These are phyloP conservation scores for Amiota minor DNA, from an alignment of 2,888 invertebrate genomes.

Conservation along the genomic window DNA sequence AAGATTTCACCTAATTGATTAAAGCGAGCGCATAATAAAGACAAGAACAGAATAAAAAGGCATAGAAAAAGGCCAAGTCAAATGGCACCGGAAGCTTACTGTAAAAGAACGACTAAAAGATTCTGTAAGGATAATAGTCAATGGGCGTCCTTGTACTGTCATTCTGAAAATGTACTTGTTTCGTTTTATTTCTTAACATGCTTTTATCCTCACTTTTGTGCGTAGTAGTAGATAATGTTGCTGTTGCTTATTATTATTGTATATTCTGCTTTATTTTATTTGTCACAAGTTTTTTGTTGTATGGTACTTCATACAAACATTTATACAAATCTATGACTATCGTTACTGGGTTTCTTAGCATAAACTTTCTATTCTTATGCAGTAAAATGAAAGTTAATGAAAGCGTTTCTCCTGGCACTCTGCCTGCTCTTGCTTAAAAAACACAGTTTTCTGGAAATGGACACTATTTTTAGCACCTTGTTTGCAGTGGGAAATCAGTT, in stretches of 20 bases:
- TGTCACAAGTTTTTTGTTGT: slow-evolving; percentile 45
- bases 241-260: slow-evolving; percentile 52
- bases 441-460: neutral
- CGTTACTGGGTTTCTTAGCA: slow-evolving; percentile 64
- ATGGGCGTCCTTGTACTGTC: slow-evolving; percentile 46
- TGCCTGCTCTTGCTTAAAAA: neutral
- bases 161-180: slow-evolving; percentile 60
- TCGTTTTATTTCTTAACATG: slow-evolving; percentile 12
- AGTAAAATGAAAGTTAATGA: slow-evolving; percentile 37
- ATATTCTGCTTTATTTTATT: slow-evolving; percentile 62
- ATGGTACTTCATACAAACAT: slow-evolving; percentile 51
- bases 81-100: neutral
- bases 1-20: slow-evolving; percentile 62
- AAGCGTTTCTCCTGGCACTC: slow-evolving; percentile 8
- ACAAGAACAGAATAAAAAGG: neutral
- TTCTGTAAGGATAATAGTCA: neutral
- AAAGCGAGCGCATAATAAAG: slow-evolving; percentile 39
- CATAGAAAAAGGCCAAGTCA: neutral
- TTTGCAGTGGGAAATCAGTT: slow-evolving; percentile 65
- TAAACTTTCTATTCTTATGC: slow-evolving; percentile 65
- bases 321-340: slow-evolving; percentile 56
- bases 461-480: slow-evolving; percentile 49
- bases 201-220: slow-evolving; percentile 36
- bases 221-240: slow-evolving; percentile 33
- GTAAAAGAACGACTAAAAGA: neutral